These are phyloP conservation scores for Lutjanus argentimaculatus DNA, from an alignment of 2,797 vertebrate genomes.

Conservation along the genomic window DNA sequence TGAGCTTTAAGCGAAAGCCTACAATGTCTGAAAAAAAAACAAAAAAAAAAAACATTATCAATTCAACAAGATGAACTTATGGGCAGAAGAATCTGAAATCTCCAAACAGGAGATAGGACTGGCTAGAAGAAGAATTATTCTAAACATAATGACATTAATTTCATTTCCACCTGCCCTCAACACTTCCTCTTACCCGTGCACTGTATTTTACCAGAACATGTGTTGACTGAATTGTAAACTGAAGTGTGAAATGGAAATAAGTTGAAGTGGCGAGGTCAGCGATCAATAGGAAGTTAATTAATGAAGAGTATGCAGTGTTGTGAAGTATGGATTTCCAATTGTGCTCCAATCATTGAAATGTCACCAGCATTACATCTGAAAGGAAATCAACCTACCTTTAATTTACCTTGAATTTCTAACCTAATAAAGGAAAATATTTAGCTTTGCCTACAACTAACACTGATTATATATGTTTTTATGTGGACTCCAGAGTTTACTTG, in stretches of 20 bases:
- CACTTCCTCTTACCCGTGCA: conserved; percentile 18
- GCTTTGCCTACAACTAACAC: conserved; percentile 2
- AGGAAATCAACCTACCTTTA: conserved; percentile 48
- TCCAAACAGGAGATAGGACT: conserved; percentile 7
- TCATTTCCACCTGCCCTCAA: conserved; percentile 44
- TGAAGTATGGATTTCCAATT: conserved; percentile 83
- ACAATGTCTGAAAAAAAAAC: conserved; percentile 54
- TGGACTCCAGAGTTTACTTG: conserved; percentile 4
- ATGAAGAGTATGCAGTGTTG: conserved; percentile 81
- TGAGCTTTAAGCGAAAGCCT: conserved; percentile 48
- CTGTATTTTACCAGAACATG: conserved; percentile 48
- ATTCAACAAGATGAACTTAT: conserved; percentile 5
- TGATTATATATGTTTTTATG: background rate
- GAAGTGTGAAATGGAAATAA: conserved; percentile 77
- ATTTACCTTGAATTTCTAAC: conserved; percentile 62
- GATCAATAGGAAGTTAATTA: conserved; percentile 89
- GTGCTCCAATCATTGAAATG: conserved; percentile 79
- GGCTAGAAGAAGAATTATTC: conserved; percentile 21
- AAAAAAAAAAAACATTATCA: conserved; percentile 15
- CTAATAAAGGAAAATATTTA: conserved; percentile 47
- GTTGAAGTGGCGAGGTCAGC: conserved; percentile 79
- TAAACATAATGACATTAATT: conserved; percentile 40
- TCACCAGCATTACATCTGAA: conserved; percentile 65
- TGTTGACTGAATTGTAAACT: conserved; percentile 58
- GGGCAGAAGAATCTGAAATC: conserved; percentile 4